phyloP scores from a whole-genome alignment of 1,140 invertebrate genomes.

The Stegodyphus mimosarum region DNA sequence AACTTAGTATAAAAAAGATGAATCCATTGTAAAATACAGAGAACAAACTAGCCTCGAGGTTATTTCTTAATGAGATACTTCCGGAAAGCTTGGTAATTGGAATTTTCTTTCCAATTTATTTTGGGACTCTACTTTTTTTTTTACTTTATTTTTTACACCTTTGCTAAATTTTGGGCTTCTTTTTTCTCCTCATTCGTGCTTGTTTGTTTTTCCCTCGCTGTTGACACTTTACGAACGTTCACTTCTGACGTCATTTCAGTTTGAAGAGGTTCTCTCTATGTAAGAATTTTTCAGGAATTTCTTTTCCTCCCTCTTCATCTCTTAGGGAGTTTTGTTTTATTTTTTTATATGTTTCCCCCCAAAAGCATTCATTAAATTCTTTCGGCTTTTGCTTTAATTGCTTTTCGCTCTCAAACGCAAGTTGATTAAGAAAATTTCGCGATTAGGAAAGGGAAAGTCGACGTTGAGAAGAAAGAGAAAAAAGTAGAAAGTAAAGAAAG shows the following conservation, averaged over 20 bases:
- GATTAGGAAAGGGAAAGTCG: no score
- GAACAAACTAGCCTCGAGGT: slow-evolving; percentile 14
- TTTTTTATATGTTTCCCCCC: neutral
- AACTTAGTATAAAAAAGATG: slow-evolving; percentile 7
- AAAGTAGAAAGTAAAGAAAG: no score
- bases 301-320: slow-evolving; percentile 5
- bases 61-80: slow-evolving; percentile 24
- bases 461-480: no score
- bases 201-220: neutral
- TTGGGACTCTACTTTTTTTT: slow-evolving; percentile 8
- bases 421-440: slow-evolving; percentile 16
- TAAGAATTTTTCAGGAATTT: slow-evolving; percentile 13
- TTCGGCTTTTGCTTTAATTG: slow-evolving; percentile 23
- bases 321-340: neutral
- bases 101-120: slow-evolving; percentile 32
- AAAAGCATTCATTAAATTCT: slow-evolving; percentile 42
- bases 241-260: slow-evolving; percentile 9
- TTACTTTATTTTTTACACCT: slow-evolving; percentile 18
- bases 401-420: slow-evolving; percentile 4
- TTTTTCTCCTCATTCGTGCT: neutral
- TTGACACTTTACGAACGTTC: slow-evolving; percentile 7
- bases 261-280: slow-evolving; percentile 20
- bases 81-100: slow-evolving; percentile 11
- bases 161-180: neutral
- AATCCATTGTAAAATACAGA: slow-evolving; percentile 4